phyloP scores from a whole-genome alignment of 2,113 vertebrate genomes.

The Ageneiosus marmoratus region DNA sequence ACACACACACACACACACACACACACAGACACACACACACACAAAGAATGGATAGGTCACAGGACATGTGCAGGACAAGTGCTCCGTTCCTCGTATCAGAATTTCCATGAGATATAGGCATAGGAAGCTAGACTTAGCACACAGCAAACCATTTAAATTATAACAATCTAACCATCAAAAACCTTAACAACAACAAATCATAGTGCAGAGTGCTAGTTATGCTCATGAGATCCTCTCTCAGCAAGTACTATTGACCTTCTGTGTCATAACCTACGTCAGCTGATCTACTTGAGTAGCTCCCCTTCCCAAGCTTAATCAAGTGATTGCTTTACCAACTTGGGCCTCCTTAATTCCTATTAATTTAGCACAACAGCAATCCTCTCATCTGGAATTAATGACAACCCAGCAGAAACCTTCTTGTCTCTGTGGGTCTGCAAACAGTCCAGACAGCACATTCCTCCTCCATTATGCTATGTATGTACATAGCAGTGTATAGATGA shows the following conservation, averaged over 20 bases:
- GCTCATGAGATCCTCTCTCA: constrained; percentile 20
- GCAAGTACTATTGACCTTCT: constrained; percentile 28
- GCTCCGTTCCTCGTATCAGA: background rate
- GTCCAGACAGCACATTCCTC: constrained; percentile 72
- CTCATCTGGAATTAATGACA: constrained; percentile 75
- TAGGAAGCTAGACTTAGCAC: background rate
- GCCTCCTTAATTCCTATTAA: constrained; percentile 77
- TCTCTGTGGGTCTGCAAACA: constrained; percentile 71
- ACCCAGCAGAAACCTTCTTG: constrained; percentile 67
- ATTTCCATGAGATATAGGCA: background rate
- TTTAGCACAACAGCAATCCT: constrained; percentile 77
- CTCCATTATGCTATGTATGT: constrained; percentile 74
- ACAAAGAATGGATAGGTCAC: background rate
- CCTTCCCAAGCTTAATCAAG: constrained; percentile 70
- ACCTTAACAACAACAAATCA: background rate
- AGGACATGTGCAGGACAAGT: background rate
- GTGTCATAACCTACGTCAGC: constrained; percentile 6
- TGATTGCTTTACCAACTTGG: constrained; percentile 80
- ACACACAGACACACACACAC: no score
- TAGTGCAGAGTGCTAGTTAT: background rate
- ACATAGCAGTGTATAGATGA: constrained; percentile 75
- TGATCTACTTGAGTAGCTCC: constrained; percentile 30
- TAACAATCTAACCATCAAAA: background rate
- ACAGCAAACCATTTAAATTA: background rate
- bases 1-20: constrained; percentile 16